Percentiles rank a stretch among this genome's conserved stretches.
Conservation (phyloP, 2,888 invertebrate genomes). For the Drosophila peninsularis region DNA sequence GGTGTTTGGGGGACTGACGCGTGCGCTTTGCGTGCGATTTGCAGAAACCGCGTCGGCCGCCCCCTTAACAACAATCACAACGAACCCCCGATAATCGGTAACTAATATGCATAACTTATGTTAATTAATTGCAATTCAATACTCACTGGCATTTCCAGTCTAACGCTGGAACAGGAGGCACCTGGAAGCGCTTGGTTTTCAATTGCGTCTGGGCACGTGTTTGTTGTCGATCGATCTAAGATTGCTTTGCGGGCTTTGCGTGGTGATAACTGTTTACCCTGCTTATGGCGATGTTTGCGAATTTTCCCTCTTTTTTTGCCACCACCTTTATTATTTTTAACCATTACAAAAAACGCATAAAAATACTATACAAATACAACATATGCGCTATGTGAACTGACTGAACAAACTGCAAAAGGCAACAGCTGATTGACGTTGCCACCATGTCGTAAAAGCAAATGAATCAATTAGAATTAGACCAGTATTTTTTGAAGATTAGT, state of each 20-base stretch:
- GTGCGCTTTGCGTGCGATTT: slow-evolving; percentile 33
- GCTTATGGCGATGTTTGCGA: slow-evolving; percentile 13
- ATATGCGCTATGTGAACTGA: background rate
- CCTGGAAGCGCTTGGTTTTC: background rate
- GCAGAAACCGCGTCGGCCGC: slow-evolving; percentile 8
- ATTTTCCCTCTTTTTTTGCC: background rate
- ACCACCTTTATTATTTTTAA: slow-evolving; percentile 11
- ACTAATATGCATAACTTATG: background rate
- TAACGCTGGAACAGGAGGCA: background rate
- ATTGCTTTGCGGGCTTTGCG: slow-evolving; percentile 2
- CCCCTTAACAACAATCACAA: slow-evolving; percentile 22
- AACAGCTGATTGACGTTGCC: slow-evolving; percentile 47
- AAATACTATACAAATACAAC: background rate
- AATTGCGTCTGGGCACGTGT: slow-evolving; percentile 15
- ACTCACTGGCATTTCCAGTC: slow-evolving; percentile 24
- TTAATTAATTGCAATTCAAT: slow-evolving; percentile 1
- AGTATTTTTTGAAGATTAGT: background rate
- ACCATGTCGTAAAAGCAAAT: background rate
- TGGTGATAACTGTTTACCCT: background rate
- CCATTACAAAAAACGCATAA: slow-evolving; percentile 11
- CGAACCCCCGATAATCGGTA: slow-evolving; percentile 10
- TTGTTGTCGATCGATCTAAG: background rate
- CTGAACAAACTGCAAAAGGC: background rate
- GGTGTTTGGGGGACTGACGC: slow-evolving; percentile 28
- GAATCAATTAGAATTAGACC: background rate